Evolutionary conservation across 2,113 vertebrate genomes (phyloP), one percentile per base, ranked within the genome.

Genomic region (Peromyscus californicus): DNA sequence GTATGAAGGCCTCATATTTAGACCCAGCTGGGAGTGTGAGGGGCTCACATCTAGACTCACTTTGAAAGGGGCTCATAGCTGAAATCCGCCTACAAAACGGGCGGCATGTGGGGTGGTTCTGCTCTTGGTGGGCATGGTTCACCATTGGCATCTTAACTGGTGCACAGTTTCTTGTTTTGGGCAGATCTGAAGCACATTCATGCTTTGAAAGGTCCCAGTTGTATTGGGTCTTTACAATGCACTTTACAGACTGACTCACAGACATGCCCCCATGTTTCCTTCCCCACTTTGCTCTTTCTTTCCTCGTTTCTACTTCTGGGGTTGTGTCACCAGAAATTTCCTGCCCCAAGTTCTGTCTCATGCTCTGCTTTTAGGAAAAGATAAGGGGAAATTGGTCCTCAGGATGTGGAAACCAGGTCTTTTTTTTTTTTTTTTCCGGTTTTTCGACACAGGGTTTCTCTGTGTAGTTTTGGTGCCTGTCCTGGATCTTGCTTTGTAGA

Each of bases 261-360:
- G 1, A 1, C 57, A 5, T 2, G 16, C 0, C 26, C 17, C 8
- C 19, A 0, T n/a, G 21, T 33, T 16, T 22, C 5, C 57, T 17
- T 59, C 16, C 12, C 24, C 6, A 2, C 51, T 48, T 80, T 36
- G 10, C 1, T 6, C 17, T 7, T 26, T 7, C 5, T 1, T 61
- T 45, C 22, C 75, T 19, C 4, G 7, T 13, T 2, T 3, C 65
- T 2, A 29, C 15, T 76, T 61, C 88, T 76, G 79, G 45, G 13
- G 69, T 70, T 54, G 36, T 4, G 1, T 22, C 39, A 59, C 19
- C 39, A 65, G 15, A 31, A 19, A 4, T 22, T 16, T 74, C 8
- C 42, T 42, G 5, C 24, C 16, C 33, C 29, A 15, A 65, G 26
- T 10, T 75, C n/a, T 33, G 10, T 69, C 12, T 70, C 67, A 13